Percentiles rank a stretch among this genome's conserved stretches.
These are phyloP conservation scores for Cephus spinipes DNA, from an alignment of 2,888 invertebrate species.

Conservation along the genomic window DNA sequence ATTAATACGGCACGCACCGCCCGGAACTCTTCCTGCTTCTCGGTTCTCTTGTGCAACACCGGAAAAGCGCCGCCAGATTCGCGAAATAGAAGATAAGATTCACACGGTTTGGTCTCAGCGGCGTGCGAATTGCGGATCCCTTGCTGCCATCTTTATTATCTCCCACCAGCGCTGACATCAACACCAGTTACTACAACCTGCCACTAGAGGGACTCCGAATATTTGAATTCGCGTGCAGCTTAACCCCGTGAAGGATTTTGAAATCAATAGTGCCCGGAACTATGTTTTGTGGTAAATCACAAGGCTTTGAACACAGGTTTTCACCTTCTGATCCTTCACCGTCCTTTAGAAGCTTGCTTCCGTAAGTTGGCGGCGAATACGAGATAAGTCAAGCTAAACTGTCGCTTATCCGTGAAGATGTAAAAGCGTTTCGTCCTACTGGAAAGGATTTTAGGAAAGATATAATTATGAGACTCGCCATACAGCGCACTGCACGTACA, in stretches of 20 bases:
- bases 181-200: background rate
- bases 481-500: too few relatives aligned
- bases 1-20: background rate
- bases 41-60: background rate
- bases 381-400: too few relatives aligned
- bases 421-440: too few relatives aligned
- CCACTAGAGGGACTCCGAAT: background rate
- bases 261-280: background rate
- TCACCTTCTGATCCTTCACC: too few relatives aligned
- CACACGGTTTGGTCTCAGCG: conserved; percentile 30
- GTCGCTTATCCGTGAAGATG: too few relatives aligned
- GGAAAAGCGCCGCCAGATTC: conserved; percentile 3
- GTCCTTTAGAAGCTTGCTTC: too few relatives aligned
- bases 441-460: too few relatives aligned
- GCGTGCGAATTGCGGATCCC: conserved; percentile 43
- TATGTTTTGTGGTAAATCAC: too few relatives aligned
- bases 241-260: background rate
- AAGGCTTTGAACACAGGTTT: too few relatives aligned
- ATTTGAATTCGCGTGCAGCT: background rate
- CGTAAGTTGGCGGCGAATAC: too few relatives aligned
- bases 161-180: background rate
- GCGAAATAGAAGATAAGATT: background rate
- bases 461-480: too few relatives aligned
- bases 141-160: conserved; percentile 34
- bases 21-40: background rate